Conservation (phyloP, 2,797 vertebrate species). For the Argentina silus region DNA sequence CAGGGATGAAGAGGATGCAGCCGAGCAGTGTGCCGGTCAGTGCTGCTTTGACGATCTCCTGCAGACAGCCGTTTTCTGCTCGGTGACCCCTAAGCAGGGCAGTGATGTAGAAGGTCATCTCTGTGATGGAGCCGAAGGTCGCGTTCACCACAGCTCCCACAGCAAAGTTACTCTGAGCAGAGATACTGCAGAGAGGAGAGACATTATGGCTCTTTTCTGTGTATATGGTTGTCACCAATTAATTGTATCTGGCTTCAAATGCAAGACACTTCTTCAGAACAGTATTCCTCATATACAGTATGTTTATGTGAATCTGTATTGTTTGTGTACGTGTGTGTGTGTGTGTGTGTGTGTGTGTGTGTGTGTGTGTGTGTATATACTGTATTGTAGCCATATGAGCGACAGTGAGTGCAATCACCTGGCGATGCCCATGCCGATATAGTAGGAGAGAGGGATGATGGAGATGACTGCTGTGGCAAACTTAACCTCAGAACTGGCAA, state of each 20-base stretch:
- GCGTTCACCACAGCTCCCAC: slow-evolving; percentile 90
- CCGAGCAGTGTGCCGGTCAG: slow-evolving; percentile 87
- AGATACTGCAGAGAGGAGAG: slow-evolving; percentile 71
- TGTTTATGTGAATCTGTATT: no score
- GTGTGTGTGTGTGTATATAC: no score
- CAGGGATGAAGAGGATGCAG: slow-evolving; percentile 88
- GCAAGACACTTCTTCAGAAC: no score
- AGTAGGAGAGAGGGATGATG: slow-evolving; percentile 89
- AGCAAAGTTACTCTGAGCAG: slow-evolving; percentile 88
- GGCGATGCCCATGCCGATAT: slow-evolving; percentile 92
- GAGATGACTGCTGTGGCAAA: slow-evolving; percentile 84
- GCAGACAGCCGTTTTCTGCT: slow-evolving; percentile 80
- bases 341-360: no score
- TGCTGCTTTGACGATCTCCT: slow-evolving; percentile 87
- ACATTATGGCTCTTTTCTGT: background rate
- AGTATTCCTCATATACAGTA: background rate
- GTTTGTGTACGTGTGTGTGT: no score
- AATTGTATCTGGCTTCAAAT: no score
- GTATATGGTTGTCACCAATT: no score
- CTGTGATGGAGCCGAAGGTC: slow-evolving; percentile 87
- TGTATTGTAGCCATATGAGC: background rate
- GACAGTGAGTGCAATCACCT: slow-evolving; percentile 73
- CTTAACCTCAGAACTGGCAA: slow-evolving; percentile 79
- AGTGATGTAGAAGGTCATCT: slow-evolving; percentile 91
- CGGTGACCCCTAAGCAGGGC: slow-evolving; percentile 84